Percentiles rank a stretch among this genome's conserved stretches.
phyloP scores from a whole-genome alignment of 30 jellyfish, hydroid and myxozoan genomes.

The Aurelia aurita region DNA sequence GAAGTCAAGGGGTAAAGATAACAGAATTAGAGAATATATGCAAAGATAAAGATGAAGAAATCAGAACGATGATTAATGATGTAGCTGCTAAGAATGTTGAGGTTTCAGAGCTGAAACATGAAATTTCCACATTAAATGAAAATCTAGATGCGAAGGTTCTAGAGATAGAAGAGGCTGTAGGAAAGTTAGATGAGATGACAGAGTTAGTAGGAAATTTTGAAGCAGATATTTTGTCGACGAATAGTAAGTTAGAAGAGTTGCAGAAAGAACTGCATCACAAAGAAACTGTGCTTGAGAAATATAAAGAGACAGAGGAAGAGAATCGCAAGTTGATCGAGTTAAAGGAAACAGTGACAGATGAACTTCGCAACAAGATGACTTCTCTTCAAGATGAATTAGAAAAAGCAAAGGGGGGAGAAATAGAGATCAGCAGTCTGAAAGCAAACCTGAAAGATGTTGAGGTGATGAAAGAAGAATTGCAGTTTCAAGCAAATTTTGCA shows the following conservation, averaged over 20 bases:
- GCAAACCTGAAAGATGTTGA: conserved; percentile 45
- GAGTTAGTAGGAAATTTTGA: background rate
- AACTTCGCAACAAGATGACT: conserved; percentile 6
- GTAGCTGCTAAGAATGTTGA: conserved; percentile 3
- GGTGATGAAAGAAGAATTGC: conserved; percentile 26
- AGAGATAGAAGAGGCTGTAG: background rate
- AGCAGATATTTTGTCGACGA: too few relatives aligned
- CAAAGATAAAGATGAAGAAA: conserved; percentile 27
- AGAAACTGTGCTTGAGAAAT: background rate
- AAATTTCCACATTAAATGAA: background rate
- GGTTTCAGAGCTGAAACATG: background rate
- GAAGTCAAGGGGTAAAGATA: conserved; percentile 1
- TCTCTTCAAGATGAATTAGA: conserved; percentile 10
- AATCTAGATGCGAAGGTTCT: conserved; percentile 3
- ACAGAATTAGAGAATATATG: conserved; percentile 12
- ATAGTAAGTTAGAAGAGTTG: background rate
- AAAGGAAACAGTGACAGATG: conserved; percentile 15
- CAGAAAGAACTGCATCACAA: conserved; percentile 3
- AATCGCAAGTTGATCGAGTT: background rate
- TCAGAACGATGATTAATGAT: background rate
- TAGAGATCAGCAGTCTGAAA: background rate
- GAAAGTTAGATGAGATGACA: background rate
- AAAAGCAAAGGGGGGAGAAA: conserved; percentile 16
- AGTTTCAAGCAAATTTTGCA: conserved; percentile 43
- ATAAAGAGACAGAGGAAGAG: conserved; percentile 10